Base-by-base conservation (phyloP, 2,113 vertebrate species). In the Nerophis lumbriciformis region DNA sequence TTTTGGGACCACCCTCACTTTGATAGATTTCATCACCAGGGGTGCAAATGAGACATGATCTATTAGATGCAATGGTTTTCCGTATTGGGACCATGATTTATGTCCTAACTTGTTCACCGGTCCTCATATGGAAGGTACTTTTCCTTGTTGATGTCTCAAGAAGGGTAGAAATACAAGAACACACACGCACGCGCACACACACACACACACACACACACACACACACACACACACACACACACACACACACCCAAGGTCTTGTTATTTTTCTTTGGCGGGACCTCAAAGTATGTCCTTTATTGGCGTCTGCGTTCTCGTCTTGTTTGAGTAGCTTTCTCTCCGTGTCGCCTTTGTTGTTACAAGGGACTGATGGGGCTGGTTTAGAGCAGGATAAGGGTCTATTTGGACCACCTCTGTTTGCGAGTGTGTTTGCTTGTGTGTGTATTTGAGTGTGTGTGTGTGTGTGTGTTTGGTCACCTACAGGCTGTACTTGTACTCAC, bases 321-420 rank as follows among this genome's bases (percentile, higher is more conserved):
- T 4, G 16, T 44, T 28, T 61, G 53, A 68, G 67, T 39, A 5
- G 50, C 16, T 57, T 14, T 68, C 37, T 65, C 28, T 63, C 14
- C 63, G 60, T 44, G 44, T 59, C 38, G 1, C 19, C 71, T 67
- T 69, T 70, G 80, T 76, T 75, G 61, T 77, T 78, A 79, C 76
- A 80, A 68, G 42, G 52, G 38, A 80, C 75, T 79, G 72, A 86
- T 82, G 79, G 82, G 58, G 36, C 52, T 66, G 71, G 76, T 77
- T 76, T 60, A 62, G 60, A 70, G 16, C 72, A 68, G 78, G 73
- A 82, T 84, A 71, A 76, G 63, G 58, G 52, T 72, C 73, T 71
- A 80, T 84, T 74, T 76, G 63, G 52, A 44, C 37, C 13, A 28
- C 28, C 28, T 28, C 28, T 28, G 28, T 28, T 28, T 28, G 28